These are phyloP conservation scores for Drosophila melanogaster DNA, from an alignment of 1,140 invertebrate species.

Conservation along the genomic window DNA sequence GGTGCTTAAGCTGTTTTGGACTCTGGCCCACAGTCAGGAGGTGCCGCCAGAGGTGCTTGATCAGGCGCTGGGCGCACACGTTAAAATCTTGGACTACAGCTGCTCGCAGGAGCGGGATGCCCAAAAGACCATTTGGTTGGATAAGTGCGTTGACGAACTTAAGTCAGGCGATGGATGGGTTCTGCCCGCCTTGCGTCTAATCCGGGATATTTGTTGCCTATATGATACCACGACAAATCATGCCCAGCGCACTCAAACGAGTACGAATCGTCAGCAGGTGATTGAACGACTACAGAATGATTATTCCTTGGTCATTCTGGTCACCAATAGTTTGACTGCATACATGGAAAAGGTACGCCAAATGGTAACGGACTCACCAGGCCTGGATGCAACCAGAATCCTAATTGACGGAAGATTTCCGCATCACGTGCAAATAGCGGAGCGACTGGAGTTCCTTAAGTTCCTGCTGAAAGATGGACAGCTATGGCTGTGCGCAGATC, in stretches of 20 bases:
- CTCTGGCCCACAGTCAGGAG: slow-evolving; percentile 97
- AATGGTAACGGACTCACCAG: slow-evolving; percentile 89
- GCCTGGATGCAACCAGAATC: slow-evolving; percentile 92
- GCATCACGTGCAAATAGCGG: slow-evolving; percentile 96
- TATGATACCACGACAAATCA: slow-evolving; percentile 93
- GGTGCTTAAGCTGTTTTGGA: slow-evolving; percentile 98
- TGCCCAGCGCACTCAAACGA: slow-evolving; percentile 88
- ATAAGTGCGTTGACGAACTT: slow-evolving; percentile 97
- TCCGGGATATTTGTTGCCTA: slow-evolving; percentile 97
- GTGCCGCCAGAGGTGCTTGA: slow-evolving; percentile 99
- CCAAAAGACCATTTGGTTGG: slow-evolving; percentile 97
- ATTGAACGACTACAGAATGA: slow-evolving; percentile 96
- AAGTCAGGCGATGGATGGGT: slow-evolving; percentile 95
- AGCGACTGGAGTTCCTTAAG: slow-evolving; percentile 96
- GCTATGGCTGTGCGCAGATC: slow-evolving; percentile 97
- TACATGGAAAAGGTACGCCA: slow-evolving; percentile 95
- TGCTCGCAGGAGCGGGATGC: slow-evolving; percentile 98
- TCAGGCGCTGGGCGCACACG: slow-evolving; percentile 96
- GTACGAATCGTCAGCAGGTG: slow-evolving; percentile 90
- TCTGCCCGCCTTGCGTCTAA: slow-evolving; percentile 97
- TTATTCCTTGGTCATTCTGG: slow-evolving; percentile 96
- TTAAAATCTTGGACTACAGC: slow-evolving; percentile 99
- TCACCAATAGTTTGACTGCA: slow-evolving; percentile 95
- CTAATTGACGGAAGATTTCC: slow-evolving; percentile 95
- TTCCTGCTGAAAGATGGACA: slow-evolving; percentile 97